Percentiles rank a stretch among this genome's conserved stretches.
Conservation (phyloP, 2,797 vertebrate species). For the Hirundo rustica region DNA sequence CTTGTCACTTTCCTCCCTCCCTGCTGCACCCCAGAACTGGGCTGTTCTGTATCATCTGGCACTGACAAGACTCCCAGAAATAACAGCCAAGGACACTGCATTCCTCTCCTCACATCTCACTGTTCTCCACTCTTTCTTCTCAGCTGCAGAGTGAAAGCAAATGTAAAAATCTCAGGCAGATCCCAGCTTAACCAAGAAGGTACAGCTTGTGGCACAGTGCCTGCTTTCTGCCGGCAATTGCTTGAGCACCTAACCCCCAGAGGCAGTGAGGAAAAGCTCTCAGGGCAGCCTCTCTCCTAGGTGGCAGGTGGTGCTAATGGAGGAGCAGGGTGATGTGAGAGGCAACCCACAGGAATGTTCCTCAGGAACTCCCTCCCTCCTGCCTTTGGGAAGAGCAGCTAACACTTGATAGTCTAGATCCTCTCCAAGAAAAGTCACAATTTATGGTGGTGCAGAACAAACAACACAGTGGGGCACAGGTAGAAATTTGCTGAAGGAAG, state of each 20-base stretch:
- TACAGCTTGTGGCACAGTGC: neutral
- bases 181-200: neutral
- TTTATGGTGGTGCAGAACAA: neutral
- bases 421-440: neutral
- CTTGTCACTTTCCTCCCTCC: neutral
- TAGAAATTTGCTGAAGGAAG: neutral
- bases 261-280: neutral
- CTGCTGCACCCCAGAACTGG: neutral
- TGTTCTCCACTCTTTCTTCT: neutral
- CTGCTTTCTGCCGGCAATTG: neutral
- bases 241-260: neutral
- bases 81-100: neutral
- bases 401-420: neutral
- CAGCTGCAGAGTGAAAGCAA: neutral
- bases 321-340: neutral
- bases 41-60: neutral
- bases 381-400: neutral
- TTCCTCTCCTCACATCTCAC: slow-evolving; percentile 9
- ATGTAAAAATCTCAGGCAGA: neutral
- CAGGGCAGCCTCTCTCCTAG: neutral
- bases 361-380: neutral
- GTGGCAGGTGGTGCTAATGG: neutral
- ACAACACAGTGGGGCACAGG: neutral
- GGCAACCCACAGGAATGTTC: slow-evolving; percentile 28
- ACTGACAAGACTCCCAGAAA: neutral